phyloP scores from a whole-genome alignment of 2,888 invertebrate species.

The Caenorhabditis becei region DNA sequence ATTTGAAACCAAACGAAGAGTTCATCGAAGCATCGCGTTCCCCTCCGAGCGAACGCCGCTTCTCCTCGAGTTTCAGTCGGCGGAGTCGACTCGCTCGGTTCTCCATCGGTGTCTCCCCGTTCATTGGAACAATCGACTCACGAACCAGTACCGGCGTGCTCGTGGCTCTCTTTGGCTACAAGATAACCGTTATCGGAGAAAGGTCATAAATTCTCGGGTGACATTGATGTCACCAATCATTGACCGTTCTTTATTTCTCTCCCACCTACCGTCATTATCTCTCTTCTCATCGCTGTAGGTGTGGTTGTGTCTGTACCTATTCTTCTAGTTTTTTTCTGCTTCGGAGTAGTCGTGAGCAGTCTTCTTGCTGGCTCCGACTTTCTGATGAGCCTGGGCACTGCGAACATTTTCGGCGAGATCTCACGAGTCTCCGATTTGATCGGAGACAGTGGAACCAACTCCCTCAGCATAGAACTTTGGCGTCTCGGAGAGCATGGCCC shows the following conservation, averaged over 20 bases:
- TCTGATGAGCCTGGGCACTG: not conserved
- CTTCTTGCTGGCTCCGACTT: constrained; percentile 1
- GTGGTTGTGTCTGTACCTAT: not conserved
- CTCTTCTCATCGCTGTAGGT: not conserved
- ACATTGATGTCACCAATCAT: not conserved
- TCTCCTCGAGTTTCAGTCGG: constrained; percentile 42
- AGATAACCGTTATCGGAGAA: constrained; percentile 8
- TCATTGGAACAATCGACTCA: not conserved
- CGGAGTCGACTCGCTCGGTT: constrained; percentile 53
- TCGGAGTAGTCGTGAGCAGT: constrained; percentile 23
- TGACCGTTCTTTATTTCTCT: constrained; percentile 1
- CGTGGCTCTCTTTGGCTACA: constrained; percentile 5
- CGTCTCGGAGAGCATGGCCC: constrained; percentile 13
- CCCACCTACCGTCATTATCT: constrained; percentile 22
- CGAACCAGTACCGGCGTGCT: constrained; percentile 1
- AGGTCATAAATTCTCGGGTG: not conserved
- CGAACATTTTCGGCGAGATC: constrained; percentile 17
- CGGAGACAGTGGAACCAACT: constrained; percentile 14
- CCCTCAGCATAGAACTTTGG: constrained; percentile 17
- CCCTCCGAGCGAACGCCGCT: constrained; percentile 3
- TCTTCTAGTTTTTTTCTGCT: not conserved
- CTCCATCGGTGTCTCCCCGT: constrained; percentile 48
- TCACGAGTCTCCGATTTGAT: constrained; percentile 10
- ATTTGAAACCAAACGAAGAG: constrained; percentile 30
- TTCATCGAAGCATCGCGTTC: constrained; percentile 17